These are phyloP conservation scores for Epinotia ramella DNA, from an alignment of 2,888 invertebrate species.

Conservation along the genomic window DNA sequence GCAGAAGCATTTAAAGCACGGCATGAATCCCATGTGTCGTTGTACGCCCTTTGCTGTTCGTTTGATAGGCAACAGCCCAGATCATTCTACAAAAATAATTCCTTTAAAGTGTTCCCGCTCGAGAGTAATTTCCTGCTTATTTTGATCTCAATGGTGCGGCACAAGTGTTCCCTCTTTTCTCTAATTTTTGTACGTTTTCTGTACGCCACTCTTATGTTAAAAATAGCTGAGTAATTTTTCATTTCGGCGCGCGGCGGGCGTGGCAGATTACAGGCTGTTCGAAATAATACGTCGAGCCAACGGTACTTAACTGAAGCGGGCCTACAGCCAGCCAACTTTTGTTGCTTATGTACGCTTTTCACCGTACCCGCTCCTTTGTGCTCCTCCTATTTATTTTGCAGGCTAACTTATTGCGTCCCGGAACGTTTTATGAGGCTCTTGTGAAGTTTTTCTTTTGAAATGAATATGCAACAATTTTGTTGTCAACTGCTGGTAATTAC, in stretches of 20 bases:
- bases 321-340: slow-evolving; percentile 72
- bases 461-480: slow-evolving; percentile 67
- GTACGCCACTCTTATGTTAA: slow-evolving; percentile 80
- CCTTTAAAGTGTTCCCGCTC: slow-evolving; percentile 63
- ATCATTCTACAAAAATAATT: slow-evolving; percentile 81
- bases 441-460: slow-evolving; percentile 70
- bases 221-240: slow-evolving; percentile 84
- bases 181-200: slow-evolving; percentile 85
- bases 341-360: slow-evolving; percentile 72
- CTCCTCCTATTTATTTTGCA: slow-evolving; percentile 66
- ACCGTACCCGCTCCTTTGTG: slow-evolving; percentile 68
- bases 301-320: slow-evolving; percentile 77
- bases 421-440: slow-evolving; percentile 69
- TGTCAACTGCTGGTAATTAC: slow-evolving; percentile 59
- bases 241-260: slow-evolving; percentile 82
- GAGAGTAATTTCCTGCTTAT: slow-evolving; percentile 83
- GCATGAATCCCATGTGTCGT: slow-evolving; percentile 66
- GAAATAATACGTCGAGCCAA: slow-evolving; percentile 74
- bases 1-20: slow-evolving; percentile 59
- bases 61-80: slow-evolving; percentile 80
- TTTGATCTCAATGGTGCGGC: slow-evolving; percentile 84
- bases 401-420: slow-evolving; percentile 66
- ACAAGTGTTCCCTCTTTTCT: slow-evolving; percentile 83
- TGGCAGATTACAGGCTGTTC: slow-evolving; percentile 83
- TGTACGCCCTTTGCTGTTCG: slow-evolving; percentile 68